A percentile compares a stretch with the other conserved stretches of the same genome.
Evolutionary conservation across 2,797 vertebrate species (phyloP).

Genomic region (Lepus townsendii): DNA sequence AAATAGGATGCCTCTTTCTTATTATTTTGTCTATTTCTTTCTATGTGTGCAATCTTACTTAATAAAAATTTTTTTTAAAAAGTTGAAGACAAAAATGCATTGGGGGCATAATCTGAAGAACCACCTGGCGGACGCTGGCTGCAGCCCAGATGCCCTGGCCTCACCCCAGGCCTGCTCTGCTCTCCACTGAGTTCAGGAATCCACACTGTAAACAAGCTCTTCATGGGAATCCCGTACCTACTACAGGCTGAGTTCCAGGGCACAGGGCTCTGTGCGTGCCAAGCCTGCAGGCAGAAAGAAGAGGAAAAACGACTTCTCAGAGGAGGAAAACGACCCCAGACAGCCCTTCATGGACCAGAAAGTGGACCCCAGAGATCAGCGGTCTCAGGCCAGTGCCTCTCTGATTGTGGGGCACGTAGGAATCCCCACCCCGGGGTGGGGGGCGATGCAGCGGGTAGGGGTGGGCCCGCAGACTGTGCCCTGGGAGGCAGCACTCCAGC

Average conservation of each 20-base stretch:
- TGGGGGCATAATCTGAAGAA: not conserved
- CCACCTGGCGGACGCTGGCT: not conserved
- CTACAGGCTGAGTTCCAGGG: not conserved
- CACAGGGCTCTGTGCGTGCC: not conserved
- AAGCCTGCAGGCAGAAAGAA: not conserved
- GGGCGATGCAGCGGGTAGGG: not conserved
- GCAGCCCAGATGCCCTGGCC: constrained; percentile 1
- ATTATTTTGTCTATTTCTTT: constrained; percentile 15
- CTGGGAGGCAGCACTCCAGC: too few relatives aligned
- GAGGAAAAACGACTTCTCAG: not conserved
- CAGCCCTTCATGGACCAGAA: not conserved
- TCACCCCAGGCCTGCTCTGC: not conserved
- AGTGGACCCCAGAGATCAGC: not conserved
- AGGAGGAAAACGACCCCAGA: constrained; percentile 46
- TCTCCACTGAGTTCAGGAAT: not conserved
- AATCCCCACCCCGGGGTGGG: not conserved
- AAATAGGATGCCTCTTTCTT: not conserved
- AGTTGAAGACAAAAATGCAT: not conserved
- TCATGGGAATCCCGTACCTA: not conserved
- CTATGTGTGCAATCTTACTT: not conserved
- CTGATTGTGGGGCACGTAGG: not conserved
- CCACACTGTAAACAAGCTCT: not conserved
- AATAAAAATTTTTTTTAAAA: not conserved
- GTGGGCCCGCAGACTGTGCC: too few relatives aligned
- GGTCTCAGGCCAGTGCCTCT: not conserved